Conservation (phyloP, 2,888 invertebrate genomes). For the Conomelus anceps region DNA sequence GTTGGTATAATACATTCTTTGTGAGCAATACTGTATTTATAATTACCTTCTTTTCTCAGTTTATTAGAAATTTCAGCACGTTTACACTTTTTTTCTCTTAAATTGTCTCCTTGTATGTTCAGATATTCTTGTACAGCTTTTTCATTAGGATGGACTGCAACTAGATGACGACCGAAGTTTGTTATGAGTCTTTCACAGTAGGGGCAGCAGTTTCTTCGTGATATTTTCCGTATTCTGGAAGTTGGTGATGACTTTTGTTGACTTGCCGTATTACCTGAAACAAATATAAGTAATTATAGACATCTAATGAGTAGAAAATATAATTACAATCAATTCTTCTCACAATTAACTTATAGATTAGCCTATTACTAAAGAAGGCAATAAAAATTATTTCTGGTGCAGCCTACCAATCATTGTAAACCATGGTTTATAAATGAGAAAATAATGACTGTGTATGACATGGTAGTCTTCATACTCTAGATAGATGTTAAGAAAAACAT, state of each 20-base stretch:
- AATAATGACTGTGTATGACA: too few relatives aligned
- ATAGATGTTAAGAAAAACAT: too few relatives aligned
- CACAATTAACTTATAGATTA: too few relatives aligned
- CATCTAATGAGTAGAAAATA: not conserved
- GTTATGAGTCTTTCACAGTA: not conserved
- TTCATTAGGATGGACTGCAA: not conserved
- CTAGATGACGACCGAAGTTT: not conserved
- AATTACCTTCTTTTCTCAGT: not conserved
- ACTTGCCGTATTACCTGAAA: not conserved
- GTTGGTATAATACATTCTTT: not conserved
- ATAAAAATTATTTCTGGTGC: too few relatives aligned
- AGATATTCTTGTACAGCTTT: not conserved
- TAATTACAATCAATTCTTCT: too few relatives aligned
- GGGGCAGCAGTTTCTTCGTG: not conserved
- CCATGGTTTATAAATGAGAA: too few relatives aligned
- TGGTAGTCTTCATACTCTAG: too few relatives aligned
- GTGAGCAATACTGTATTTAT: not conserved
- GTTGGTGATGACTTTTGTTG: not conserved
- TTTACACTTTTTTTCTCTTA: not conserved
- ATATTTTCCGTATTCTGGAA: not conserved
- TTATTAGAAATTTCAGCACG: not conserved
- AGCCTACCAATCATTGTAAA: too few relatives aligned
- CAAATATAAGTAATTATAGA: not conserved
- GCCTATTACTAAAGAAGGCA: too few relatives aligned
- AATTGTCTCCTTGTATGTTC: not conserved